phyloP scores from a whole-genome alignment of 2,888 invertebrate species.

The Teinopalpus imperialis region DNA sequence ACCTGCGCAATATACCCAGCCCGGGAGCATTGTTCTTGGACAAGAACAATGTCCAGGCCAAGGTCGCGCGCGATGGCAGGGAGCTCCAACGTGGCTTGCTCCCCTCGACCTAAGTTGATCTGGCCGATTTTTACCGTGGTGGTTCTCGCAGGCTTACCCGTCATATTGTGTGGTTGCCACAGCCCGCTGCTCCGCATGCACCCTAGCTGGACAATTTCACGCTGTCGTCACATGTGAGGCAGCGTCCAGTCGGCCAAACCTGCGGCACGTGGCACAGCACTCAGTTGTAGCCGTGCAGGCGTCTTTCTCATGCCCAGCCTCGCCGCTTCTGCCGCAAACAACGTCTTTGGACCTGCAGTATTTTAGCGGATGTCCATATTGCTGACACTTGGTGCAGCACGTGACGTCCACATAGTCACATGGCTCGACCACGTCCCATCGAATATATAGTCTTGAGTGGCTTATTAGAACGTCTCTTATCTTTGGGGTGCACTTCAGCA shows the following conservation, averaged over 20 bases:
- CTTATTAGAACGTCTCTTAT: background rate
- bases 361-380: slow-evolving; percentile 40
- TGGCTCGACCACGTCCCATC: slow-evolving; percentile 27
- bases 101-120: slow-evolving; percentile 29
- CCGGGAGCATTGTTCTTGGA: slow-evolving; percentile 35
- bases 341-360: slow-evolving; percentile 26
- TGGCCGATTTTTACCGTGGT: slow-evolving; percentile 32
- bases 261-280: slow-evolving; percentile 34
- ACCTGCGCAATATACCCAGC: slow-evolving; percentile 7
- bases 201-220: slow-evolving; percentile 28
- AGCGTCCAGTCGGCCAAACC: slow-evolving; percentile 25
- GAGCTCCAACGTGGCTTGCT: slow-evolving; percentile 31
- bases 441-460: slow-evolving; percentile 18
- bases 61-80: slow-evolving; percentile 24
- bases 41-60: slow-evolving; percentile 31
- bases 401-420: slow-evolving; percentile 26
- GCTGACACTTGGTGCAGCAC: slow-evolving; percentile 38
- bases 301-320: background rate
- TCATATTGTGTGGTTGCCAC: slow-evolving; percentile 23
- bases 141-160: too few species aligned
- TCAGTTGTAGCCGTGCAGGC: background rate
- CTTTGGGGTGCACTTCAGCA: slow-evolving; percentile 31
- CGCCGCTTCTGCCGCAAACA: slow-evolving; percentile 1
- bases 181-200: slow-evolving; percentile 26
- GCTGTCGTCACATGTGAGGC: slow-evolving; percentile 28